Evolutionary conservation across 2,113 vertebrate genomes (phyloP).

Genomic region (human (Homo sapiens)): DNA sequence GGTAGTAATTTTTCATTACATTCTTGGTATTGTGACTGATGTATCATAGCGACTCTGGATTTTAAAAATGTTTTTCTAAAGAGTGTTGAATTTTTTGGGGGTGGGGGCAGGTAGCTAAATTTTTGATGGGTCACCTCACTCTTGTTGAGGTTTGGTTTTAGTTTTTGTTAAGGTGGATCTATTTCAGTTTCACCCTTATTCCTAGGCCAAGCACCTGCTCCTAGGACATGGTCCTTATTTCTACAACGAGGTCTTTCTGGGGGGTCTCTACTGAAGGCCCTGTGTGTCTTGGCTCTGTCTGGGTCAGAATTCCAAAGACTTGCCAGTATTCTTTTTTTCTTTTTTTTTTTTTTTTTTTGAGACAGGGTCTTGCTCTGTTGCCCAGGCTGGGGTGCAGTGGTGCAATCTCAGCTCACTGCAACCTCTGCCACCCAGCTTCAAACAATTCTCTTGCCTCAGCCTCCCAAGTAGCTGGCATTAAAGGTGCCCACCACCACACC

Average conservation of each 20-base stretch:
- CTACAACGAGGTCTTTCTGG: not conserved
- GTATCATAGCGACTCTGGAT: not conserved
- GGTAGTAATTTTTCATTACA: slow-evolving; percentile 3
- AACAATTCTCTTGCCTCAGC: no score
- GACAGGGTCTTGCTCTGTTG: no score
- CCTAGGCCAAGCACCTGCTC: no score
- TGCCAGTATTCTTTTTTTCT: no score
- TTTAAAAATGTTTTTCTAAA: slow-evolving; percentile 32
- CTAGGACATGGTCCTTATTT: not conserved
- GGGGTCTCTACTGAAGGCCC: not conserved
- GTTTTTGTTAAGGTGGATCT: not conserved
- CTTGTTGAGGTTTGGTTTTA: not conserved
- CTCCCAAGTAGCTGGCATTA: no score
- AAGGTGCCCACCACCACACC: no score
- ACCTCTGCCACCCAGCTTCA: no score
- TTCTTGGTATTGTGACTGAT: slow-evolving; percentile 9
- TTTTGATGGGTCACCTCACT: not conserved
- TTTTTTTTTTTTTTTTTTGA: no score
- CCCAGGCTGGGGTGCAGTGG: no score
- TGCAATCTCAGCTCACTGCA: no score
- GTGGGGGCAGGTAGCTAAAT: not conserved
- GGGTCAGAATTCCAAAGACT: not conserved
- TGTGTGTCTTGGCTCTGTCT: not conserved
- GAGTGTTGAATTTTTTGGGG: not conserved
- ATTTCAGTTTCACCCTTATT: not conserved